A percentile compares a stretch with the other conserved stretches of the same genome.
Conservation (phyloP, 2,113 vertebrate genomes). For the Garra rufa region DNA sequence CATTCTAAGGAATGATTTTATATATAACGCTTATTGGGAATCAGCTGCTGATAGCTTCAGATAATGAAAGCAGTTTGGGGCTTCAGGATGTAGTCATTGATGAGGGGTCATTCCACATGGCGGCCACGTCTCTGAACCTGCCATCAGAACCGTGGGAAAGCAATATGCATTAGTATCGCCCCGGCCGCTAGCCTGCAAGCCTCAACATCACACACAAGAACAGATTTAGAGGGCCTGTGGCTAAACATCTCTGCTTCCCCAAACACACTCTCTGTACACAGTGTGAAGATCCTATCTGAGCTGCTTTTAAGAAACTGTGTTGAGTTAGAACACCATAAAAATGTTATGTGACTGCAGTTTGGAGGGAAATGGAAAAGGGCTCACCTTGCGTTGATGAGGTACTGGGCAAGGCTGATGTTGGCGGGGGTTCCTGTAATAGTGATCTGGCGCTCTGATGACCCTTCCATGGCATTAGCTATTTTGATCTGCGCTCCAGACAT, state of each 20-base stretch:
- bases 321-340: slow-evolving; percentile 3
- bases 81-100: slow-evolving; percentile 81
- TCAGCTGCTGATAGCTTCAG: slow-evolving; percentile 64
- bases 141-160: slow-evolving; percentile 73
- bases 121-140: slow-evolving; percentile 81
- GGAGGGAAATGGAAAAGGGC: slow-evolving; percentile 21
- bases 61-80: slow-evolving; percentile 67
- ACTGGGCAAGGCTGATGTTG: slow-evolving; percentile 99
- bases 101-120: slow-evolving; percentile 80
- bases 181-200: slow-evolving; percentile 48
- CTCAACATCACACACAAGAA: slow-evolving; percentile 19
- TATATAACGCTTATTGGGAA: slow-evolving; percentile 52
- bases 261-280: neutral
- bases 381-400: slow-evolving; percentile 99
- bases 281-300: neutral
- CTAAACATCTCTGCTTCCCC: neutral
- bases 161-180: slow-evolving; percentile 70
- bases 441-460: slow-evolving; percentile 96
- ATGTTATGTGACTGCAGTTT: neutral
- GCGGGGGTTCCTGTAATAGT: slow-evolving; percentile 98
- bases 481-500: slow-evolving; percentile 99
- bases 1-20: slow-evolving; percentile 53
- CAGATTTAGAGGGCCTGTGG: slow-evolving; percentile 39
- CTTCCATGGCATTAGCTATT: slow-evolving; percentile 97
- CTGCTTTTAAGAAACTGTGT: neutral